phyloP scores from a whole-genome alignment of 2,888 invertebrate genomes.

The Scaptodrosophila latifasciaeformis region DNA sequence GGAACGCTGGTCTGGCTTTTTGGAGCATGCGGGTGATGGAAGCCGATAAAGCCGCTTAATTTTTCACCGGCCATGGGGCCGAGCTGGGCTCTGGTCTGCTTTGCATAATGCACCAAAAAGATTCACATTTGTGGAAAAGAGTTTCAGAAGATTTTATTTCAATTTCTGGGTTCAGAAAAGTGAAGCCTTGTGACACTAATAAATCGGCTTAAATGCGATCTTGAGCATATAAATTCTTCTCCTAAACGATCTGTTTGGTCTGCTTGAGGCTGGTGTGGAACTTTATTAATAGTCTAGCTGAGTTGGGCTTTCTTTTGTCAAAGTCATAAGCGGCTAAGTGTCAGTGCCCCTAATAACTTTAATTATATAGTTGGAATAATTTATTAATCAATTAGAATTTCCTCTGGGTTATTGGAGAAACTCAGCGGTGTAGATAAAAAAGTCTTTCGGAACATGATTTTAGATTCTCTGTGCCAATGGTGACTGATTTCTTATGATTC shows the following conservation, averaged over 20 bases:
- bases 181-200: constrained; percentile 45
- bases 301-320: constrained; percentile 2
- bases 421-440: too few relatives aligned
- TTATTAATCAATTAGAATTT: not conserved
- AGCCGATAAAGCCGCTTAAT: constrained; percentile 67
- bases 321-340: constrained; percentile 3
- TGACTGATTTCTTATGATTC: too few relatives aligned
- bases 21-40: constrained; percentile 57
- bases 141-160: constrained; percentile 10
- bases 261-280: constrained; percentile 9
- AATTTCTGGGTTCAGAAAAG: constrained; percentile 11
- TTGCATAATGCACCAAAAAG: constrained; percentile 52
- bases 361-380: not conserved
- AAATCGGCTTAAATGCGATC: constrained; percentile 67
- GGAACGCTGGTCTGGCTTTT: constrained; percentile 23
- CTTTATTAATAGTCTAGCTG: constrained; percentile 11
- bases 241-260: constrained; percentile 9
- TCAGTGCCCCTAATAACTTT: too few relatives aligned
- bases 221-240: constrained; percentile 29
- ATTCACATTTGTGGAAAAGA: too few relatives aligned
- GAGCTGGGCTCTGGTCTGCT: constrained; percentile 37
- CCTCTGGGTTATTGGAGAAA: not conserved
- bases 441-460: too few relatives aligned
- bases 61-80: constrained; percentile 49
- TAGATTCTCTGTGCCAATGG: too few relatives aligned